phyloP scores from a whole-genome alignment of 2,888 invertebrate species.

The Danaus chrysippus region DNA sequence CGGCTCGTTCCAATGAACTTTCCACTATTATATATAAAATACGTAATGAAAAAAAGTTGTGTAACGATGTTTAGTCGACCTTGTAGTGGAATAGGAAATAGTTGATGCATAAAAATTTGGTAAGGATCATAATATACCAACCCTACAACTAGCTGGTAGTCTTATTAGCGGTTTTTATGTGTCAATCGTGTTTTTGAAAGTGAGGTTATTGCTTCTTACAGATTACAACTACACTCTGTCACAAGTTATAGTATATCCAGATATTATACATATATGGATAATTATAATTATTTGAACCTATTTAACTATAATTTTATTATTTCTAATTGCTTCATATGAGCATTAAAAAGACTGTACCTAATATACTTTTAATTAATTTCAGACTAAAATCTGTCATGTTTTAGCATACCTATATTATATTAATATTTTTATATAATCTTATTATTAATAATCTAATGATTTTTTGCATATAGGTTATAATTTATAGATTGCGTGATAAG shows the following conservation, averaged over 20 bases:
- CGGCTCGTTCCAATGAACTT: conserved; percentile 37
- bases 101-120: conserved; percentile 36
- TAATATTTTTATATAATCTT: no score
- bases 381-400: no score
- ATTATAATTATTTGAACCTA: no score
- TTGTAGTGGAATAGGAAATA: conserved; percentile 45
- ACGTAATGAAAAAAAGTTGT: conserved; percentile 52
- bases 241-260: neutral
- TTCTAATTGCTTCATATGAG: no score
- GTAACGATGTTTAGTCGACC: conserved; percentile 61
- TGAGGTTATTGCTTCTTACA: conserved; percentile 22
- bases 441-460: no score
- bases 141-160: conserved; percentile 21
- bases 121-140: conserved; percentile 1
- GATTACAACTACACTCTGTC: neutral
- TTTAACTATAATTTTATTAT: no score
- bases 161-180: conserved; percentile 32
- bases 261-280: no score
- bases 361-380: no score
- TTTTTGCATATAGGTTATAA: no score
- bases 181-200: conserved; percentile 32
- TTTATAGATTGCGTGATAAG: no score
- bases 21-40: conserved; percentile 32
- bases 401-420: no score
- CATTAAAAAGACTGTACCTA: no score